Base-by-base conservation (phyloP, 2,888 invertebrate species). In the Phragmatobia fuliginosa region DNA sequence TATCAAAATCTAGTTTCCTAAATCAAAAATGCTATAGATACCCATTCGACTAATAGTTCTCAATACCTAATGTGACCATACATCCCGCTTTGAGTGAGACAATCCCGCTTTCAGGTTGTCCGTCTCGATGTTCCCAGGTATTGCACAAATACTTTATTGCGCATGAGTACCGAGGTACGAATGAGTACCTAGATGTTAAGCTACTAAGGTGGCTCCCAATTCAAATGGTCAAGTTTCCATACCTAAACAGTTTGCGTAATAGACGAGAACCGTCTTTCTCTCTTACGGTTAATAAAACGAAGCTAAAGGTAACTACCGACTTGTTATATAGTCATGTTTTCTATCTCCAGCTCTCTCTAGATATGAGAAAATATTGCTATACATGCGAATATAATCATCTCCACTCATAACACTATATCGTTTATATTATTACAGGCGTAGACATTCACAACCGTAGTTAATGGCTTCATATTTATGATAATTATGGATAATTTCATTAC, bases 401-500 rank as follows among this genome's bases (percentile, higher is more conserved):
- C 18, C 11, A 45, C 31, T 63, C 49, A 49, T 63, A 32, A 63
- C 31, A 32, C 2, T 63, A n/a, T 45, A 63, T 45, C 28, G 32
- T 5, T 10, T 21, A n/a, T 25, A 25, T 41, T 62, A 62, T 32
- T 32, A 45, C 45, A 49, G 8, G n/a, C n/a, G n/a, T 63, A 49
- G 28, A 16, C 49, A 33, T 32, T 63, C n/a, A 32, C 32, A 49
- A n/a, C n/a, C n/a, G 2, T 52, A 52, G n/a, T 63, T 63, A 63
- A 63, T 32, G 25, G 49, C 32, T 62, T 14, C 11, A 49, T 49
- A 63, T 49, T 32, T 33, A 49, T 49, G 45, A 3, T 49, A 63
- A 63, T 63, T 49, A 32, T n/a, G 16, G 49, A n/a, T 31, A 45
- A 32, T 49, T 63, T 31, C 32, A 31, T 38, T 11, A 10, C 31